Percentiles rank a stretch among this genome's conserved stretches.
Conservation (phyloP, 2,113 vertebrate species). For the Rhabdornis inornatus region DNA sequence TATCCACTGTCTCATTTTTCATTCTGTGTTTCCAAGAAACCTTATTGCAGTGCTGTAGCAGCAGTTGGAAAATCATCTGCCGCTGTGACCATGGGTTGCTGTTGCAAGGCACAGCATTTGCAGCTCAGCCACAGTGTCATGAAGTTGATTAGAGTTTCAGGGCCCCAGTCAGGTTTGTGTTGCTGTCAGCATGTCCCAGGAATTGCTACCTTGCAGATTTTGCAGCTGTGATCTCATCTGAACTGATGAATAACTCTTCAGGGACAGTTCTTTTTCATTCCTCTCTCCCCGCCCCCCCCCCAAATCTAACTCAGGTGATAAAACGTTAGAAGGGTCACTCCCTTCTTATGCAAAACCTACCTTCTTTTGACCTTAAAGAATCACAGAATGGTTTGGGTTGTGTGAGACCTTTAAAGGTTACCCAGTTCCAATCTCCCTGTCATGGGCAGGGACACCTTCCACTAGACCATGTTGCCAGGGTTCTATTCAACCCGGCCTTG, state of each 20-base stretch:
- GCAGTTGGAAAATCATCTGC: not conserved
- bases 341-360: not conserved
- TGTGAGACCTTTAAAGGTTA: not conserved
- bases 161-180: not conserved
- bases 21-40: not conserved
- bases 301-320: not conserved
- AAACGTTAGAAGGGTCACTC: not conserved
- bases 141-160: not conserved
- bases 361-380: not conserved
- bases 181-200: not conserved
- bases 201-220: not conserved
- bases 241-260: not conserved
- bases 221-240: not conserved
- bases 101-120: not conserved
- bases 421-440: not conserved
- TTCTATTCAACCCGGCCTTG: rapidly evolving
- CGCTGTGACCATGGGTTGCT: not conserved
- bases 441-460: rapidly evolving
- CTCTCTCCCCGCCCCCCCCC: rapidly evolving
- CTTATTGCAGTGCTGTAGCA: not conserved
- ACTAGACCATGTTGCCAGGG: rapidly evolving
- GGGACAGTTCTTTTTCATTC: not conserved
- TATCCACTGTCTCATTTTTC: not conserved
- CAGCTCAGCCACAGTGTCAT: not conserved
- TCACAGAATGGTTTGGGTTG: not conserved